These are phyloP conservation scores for Fragum sueziense DNA, from an alignment of 2,888 invertebrate species.

Conservation along the genomic window DNA sequence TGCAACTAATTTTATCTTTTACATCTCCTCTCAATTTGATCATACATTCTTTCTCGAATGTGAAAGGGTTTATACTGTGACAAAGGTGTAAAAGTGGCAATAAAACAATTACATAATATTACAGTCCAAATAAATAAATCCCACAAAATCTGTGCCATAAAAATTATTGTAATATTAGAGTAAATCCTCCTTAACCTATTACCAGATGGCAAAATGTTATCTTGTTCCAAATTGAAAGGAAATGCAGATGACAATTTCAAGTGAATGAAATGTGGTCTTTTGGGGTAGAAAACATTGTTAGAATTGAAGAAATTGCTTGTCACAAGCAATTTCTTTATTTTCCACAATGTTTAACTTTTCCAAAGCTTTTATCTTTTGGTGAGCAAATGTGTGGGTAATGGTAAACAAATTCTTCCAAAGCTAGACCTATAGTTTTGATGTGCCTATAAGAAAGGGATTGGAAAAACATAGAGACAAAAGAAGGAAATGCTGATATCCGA, in stretches of 20 bases:
- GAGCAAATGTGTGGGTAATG: not conserved
- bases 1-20: not conserved
- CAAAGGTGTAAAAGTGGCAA: conserved; percentile 10
- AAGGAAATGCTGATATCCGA: not conserved
- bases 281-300: too few species aligned
- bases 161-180: not conserved
- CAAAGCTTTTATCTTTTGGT: not conserved
- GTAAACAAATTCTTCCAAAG: not conserved
- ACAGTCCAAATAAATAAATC: conserved; percentile 1
- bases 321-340: too few species aligned
- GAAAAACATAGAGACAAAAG: not conserved
- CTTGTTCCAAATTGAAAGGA: too few species aligned
- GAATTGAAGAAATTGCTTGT: too few species aligned
- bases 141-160: not conserved
- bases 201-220: too few species aligned
- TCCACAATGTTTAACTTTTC: too few species aligned
- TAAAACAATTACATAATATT: conserved; percentile 21
- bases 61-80: not conserved
- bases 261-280: too few species aligned
- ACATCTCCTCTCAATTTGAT: not conserved
- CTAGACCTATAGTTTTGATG: not conserved
- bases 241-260: too few species aligned
- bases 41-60: not conserved
- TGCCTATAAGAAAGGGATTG: not conserved
- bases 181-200: not conserved